phyloP scores from a whole-genome alignment of 2,797 vertebrate genomes.

The Melanitta fusca region DNA sequence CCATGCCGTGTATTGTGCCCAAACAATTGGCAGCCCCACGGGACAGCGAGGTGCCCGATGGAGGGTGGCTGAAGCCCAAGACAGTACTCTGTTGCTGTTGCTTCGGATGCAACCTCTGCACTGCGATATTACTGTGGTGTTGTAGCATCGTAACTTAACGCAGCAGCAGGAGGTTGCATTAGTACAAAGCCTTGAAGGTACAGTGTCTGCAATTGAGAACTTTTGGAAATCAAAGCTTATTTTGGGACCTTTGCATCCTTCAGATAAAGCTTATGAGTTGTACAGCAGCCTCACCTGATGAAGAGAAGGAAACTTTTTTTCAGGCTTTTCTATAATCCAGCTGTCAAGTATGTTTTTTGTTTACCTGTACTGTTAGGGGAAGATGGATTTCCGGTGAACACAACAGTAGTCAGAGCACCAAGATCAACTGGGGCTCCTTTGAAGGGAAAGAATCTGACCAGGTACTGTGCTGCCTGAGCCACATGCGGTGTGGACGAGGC shows the following conservation, averaged over 20 bases:
- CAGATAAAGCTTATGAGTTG: background rate
- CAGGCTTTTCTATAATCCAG: background rate
- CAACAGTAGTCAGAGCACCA: background rate
- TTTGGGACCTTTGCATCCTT: background rate
- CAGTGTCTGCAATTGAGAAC: background rate
- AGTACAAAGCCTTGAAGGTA: background rate
- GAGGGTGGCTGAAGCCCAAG: background rate
- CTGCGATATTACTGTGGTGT: background rate
- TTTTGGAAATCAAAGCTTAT: background rate
- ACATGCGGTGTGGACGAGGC: background rate
- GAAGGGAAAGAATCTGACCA: background rate
- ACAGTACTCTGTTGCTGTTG: background rate
- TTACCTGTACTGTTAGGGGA: background rate
- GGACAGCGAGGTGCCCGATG: background rate
- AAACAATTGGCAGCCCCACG: background rate
- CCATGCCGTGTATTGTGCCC: background rate
- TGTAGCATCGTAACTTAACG: background rate
- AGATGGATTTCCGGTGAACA: background rate
- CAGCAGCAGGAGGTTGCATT: background rate
- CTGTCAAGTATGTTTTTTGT: background rate
- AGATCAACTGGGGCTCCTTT: background rate
- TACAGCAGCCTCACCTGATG: background rate
- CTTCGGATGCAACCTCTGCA: background rate
- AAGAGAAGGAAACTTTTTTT: background rate
- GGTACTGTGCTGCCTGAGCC: background rate